Conservation (phyloP, 2,888 invertebrate genomes). For the Protodeltote pygarga region DNA sequence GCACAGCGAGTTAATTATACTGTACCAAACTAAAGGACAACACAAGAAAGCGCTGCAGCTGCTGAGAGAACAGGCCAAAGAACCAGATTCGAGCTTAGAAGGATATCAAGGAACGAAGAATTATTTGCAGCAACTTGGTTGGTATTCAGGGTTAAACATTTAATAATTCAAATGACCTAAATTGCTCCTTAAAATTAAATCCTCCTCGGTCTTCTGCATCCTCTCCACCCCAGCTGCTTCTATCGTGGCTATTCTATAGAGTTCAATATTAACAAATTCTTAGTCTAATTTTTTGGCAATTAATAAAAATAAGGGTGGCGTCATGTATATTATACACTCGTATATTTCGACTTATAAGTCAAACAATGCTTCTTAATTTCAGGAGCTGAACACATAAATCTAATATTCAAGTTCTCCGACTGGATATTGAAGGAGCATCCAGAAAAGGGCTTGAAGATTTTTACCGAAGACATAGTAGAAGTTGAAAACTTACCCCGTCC, state of each 20-base stretch:
- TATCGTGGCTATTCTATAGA: no score
- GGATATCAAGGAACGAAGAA: slow-evolving; percentile 95
- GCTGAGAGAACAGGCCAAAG: slow-evolving; percentile 91
- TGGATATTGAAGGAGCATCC: slow-evolving; percentile 96
- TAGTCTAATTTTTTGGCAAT: no score
- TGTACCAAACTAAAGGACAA: slow-evolving; percentile 97
- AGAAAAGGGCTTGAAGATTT: slow-evolving; percentile 95
- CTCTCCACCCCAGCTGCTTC: no score
- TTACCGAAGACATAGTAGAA: slow-evolving; percentile 95
- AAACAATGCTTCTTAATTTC: slow-evolving; percentile 36
- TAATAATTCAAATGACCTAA: neutral
- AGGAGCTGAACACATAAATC: slow-evolving; percentile 92
- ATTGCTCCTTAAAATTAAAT: no score
- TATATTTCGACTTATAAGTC: no score
- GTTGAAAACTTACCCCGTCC: slow-evolving; percentile 96
- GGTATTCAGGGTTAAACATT: slow-evolving; percentile 27
- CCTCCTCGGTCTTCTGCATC: no score
- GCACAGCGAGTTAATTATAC: slow-evolving; percentile 96
- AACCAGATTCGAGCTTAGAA: slow-evolving; percentile 91
- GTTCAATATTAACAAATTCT: no score
- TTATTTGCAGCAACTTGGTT: slow-evolving; percentile 96
- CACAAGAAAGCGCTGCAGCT: slow-evolving; percentile 97
- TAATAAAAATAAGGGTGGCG: no score
- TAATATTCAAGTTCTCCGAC: slow-evolving; percentile 97
- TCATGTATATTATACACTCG: no score